Conservation (phyloP, 2,113 vertebrate species). For the Aegithalos caudatus region DNA sequence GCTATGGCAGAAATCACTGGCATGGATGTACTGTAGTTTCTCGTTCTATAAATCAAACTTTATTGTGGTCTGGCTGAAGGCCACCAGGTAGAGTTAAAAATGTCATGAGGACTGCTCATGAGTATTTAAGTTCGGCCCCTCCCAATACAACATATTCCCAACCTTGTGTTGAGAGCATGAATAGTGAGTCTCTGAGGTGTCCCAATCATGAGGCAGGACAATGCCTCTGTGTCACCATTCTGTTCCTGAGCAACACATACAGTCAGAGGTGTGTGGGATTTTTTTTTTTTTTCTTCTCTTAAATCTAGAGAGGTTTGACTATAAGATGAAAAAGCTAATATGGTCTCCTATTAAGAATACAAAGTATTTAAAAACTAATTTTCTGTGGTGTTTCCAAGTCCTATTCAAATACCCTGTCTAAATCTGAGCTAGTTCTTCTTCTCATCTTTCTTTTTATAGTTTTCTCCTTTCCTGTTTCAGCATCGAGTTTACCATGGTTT, state of each 20-base stretch:
- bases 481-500: fast-evolving
- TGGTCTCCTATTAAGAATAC: background rate
- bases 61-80: background rate
- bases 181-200: background rate
- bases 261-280: background rate
- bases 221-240: background rate
- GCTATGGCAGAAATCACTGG: background rate
- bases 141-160: background rate
- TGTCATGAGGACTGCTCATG: background rate
- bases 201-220: background rate
- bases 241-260: background rate
- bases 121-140: background rate
- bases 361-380: background rate
- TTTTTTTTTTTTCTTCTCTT: background rate
- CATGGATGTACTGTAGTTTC: background rate
- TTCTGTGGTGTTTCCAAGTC: background rate
- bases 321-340: background rate
- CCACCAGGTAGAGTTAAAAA: background rate
- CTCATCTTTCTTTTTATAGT: background rate
- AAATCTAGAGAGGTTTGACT: background rate
- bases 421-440: background rate
- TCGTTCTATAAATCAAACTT: background rate
- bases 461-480: background rate
- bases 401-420: background rate
- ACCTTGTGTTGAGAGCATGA: background rate